These are phyloP conservation scores for Drosophila parthenogenetica DNA, from an alignment of 2,888 invertebrate species.

Conservation along the genomic window DNA sequence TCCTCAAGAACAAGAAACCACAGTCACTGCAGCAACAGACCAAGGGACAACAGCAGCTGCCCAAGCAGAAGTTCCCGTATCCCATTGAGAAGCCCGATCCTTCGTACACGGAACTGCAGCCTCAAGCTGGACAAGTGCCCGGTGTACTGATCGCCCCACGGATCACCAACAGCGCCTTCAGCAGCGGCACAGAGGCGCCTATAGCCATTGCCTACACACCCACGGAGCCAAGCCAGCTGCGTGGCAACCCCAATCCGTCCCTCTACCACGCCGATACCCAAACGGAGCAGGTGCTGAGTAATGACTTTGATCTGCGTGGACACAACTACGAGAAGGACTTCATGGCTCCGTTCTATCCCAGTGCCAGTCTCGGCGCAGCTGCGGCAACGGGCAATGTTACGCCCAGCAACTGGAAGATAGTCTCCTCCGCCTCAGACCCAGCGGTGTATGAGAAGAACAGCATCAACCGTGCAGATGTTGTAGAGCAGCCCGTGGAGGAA, in stretches of 20 bases:
- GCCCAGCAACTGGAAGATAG: conserved; percentile 88
- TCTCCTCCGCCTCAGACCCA: conserved; percentile 81
- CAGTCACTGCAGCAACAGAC: conserved; percentile 80
- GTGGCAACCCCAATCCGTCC: conserved; percentile 85
- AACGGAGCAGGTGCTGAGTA: conserved; percentile 78
- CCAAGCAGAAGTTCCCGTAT: conserved; percentile 88
- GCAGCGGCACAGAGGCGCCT: conserved; percentile 86
- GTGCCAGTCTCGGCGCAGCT: conserved; percentile 86
- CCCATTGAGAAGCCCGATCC: conserved; percentile 88
- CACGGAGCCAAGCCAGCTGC: conserved; percentile 85
- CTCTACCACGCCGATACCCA: conserved; percentile 84
- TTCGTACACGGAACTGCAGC: conserved; percentile 77
- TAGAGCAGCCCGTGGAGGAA: conserved; percentile 45
- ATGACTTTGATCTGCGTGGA: conserved; percentile 83
- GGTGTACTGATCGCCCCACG: conserved; percentile 85
- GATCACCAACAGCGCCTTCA: conserved; percentile 84
- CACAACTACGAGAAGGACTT: conserved; percentile 86
- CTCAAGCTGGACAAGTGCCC: conserved; percentile 68
- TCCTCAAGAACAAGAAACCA: conserved; percentile 84
- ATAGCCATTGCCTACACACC: conserved; percentile 89
- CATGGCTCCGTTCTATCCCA: conserved; percentile 90
- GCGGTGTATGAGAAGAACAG: conserved; percentile 81
- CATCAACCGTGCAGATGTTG: conserved; percentile 83
- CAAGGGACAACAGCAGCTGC: conserved; percentile 61
- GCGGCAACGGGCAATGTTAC: conserved; percentile 85